Evolutionary conservation across 2,797 vertebrate genomes (phyloP), one percentile per base, ranked within the genome.

Genomic region (Aphelocoma californica): DNA sequence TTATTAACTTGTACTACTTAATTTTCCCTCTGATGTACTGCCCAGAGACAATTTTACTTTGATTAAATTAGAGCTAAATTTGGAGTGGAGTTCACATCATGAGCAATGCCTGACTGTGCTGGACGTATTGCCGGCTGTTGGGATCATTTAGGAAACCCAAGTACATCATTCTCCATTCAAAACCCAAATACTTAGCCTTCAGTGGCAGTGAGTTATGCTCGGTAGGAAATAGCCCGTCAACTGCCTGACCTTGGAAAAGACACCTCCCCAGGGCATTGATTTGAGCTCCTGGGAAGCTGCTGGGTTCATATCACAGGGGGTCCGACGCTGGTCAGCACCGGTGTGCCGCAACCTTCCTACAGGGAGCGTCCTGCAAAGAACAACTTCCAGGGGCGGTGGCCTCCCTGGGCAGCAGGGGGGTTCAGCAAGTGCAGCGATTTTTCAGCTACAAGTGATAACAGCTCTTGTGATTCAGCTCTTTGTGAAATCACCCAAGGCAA

Each of bases 121-220:
- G 65, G 53, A 73, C 53, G 7, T 15, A 53, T 18, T 62, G 29
- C 18, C 0, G 0, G 45, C 28, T 12, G 1, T 8, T 34, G 57
- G 44, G 57, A 66, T 71, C 19, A 19, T 31, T 73, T 40, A 4
- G 20, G 58, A 87, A 81, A 42, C 1, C 10, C 36, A 40, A 74
- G 29, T 42, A 56, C 17, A 16, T 64, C 0, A 1, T 64, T 70
- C 48, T 66, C n/a, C 19, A 18, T 47, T 64, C 45, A 69, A 67
- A 93, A 32, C 0, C 4, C 14, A 38, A 40, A 47, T 38, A 60
- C 64, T 67, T 64, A 69, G 9, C 10, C 45, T 60, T 74, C 4
- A 8, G n/a, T 64, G n/a, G 9, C 53, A 40, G 15, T 5, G n/a
- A n/a, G n/a, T 36, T 90, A 60, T 2, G 7, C 21, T 47, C 51